A percentile compares a stretch with the other conserved stretches of the same genome.
These are phyloP conservation scores for Mamestra brassicae DNA, from an alignment of 2,888 invertebrate species.

Conservation along the genomic window DNA sequence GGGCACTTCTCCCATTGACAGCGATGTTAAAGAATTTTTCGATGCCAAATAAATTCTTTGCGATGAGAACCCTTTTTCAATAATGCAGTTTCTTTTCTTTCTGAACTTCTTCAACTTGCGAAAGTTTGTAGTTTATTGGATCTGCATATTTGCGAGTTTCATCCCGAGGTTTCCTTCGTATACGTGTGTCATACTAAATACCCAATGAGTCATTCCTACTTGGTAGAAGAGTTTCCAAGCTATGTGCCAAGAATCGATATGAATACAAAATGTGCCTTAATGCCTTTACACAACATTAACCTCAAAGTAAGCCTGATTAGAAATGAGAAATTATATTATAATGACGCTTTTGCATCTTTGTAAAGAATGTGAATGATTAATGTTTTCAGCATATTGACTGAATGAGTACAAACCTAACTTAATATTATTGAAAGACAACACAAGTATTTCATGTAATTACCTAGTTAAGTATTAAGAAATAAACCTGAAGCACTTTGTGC, in stretches of 20 bases:
- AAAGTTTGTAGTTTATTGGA: neutral
- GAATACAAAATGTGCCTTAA: neutral
- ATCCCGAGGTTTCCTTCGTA: neutral
- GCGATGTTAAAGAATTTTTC: too few relatives aligned
- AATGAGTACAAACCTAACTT: constrained; percentile 22
- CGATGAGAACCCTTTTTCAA: too few relatives aligned
- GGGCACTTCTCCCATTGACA: too few relatives aligned
- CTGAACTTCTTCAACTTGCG: neutral
- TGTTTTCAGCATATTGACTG: constrained; percentile 18
- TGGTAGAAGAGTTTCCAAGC: neutral
- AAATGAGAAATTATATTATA: neutral
- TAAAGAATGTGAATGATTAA: constrained; percentile 23
- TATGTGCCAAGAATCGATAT: neutral
- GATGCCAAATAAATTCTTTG: too few relatives aligned
- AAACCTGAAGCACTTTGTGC: constrained; percentile 3
- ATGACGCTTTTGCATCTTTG: too few relatives aligned
- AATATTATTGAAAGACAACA: too few relatives aligned
- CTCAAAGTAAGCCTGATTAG: neutral
- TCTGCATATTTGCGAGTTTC: neutral
- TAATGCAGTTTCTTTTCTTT: too few relatives aligned
- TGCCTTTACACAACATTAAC: neutral
- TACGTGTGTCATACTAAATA: neutral
- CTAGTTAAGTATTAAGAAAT: too few relatives aligned
- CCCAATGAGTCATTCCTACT: neutral
- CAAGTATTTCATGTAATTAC: too few relatives aligned